Evolutionary conservation across 2,888 invertebrate genomes (phyloP).

Genomic region (Bhutanitis thaidina): DNA sequence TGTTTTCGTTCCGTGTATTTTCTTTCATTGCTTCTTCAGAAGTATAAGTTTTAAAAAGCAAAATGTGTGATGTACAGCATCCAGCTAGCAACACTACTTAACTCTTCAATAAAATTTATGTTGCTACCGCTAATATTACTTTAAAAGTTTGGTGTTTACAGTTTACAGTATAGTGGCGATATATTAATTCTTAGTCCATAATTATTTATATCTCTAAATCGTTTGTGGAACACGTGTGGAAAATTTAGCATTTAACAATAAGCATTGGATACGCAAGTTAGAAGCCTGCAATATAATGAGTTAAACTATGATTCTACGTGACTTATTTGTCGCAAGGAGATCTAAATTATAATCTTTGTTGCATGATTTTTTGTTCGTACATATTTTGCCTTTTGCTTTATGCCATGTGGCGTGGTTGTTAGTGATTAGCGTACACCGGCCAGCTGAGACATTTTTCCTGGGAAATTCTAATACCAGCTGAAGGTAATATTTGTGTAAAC

Average conservation of each 20-base stretch:
- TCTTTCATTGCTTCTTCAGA: neutral
- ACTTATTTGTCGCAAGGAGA: neutral
- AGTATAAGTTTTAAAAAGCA: constrained; percentile 29
- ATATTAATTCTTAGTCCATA: neutral
- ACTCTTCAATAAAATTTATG: constrained; percentile 10
- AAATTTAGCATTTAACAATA: neutral
- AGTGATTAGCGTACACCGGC: too few species aligned
- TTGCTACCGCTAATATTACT: constrained; percentile 15
- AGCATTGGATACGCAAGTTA: neutral
- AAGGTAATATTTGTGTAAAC: too few species aligned
- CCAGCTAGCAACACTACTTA: constrained; percentile 60
- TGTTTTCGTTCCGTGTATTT: neutral
- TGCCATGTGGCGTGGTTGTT: too few species aligned
- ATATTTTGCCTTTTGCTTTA: too few species aligned
- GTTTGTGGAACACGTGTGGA: neutral
- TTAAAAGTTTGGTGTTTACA: constrained; percentile 13
- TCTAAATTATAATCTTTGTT: constrained; percentile 2
- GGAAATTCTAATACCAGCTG: too few species aligned
- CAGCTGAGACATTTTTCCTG: too few species aligned
- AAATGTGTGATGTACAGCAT: constrained; percentile 31
- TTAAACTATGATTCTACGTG: neutral
- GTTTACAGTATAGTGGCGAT: constrained; percentile 9
- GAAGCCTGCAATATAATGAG: neutral
- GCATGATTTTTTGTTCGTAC: neutral
- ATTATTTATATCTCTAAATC: neutral